Evolutionary conservation across 1,140 invertebrate species (phyloP), one percentile per base, ranked within the genome.

Genomic region (Conus ventricosus): DNA sequence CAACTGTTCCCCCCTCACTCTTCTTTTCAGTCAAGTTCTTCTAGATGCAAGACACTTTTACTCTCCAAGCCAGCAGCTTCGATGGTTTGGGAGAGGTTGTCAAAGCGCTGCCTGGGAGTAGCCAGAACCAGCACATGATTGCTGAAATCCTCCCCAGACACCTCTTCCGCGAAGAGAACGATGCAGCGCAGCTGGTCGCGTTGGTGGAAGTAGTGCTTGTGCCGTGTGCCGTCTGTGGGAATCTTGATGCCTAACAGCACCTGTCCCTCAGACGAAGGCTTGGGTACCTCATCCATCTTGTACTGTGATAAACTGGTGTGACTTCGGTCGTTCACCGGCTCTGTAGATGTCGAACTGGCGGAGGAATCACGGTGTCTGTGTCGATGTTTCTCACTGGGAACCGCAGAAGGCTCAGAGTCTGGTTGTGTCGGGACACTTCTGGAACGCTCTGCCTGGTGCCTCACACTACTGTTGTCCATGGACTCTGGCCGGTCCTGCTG

Each of bases 21-120:
- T 8, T 60, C 57, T 25, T 55, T 27, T 90, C 63, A 90, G 25
- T 88, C 89, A 51, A 84, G 54, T 25, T 90, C 87, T 51, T 90
- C 89, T 54, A 90, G 81, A 88, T 90, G 89, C 25, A 90, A 57
- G 27, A 90, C 88, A 75, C 82, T 88, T 85, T 89, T 90, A 51
- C 86, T 86, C 81, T 88, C 80, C 53, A 90, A 51, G 0, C 89
- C 89, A 13, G 88, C 87, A 63, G 83, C 71, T 53, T 88, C 85
- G 25, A 90, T 90, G 8, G 87, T 88, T 27, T 87, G 78, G 39
- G 83, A 57, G 23, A 90, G 81, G 27, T 90, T 88, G 27, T n/a
- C 75, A 71, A 83, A 90, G 1, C 83, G 51, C 55, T 53, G 85
- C 25, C 86, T 85, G 10, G 88, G 89, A 54, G 67, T 87, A n/a